phyloP scores from a whole-genome alignment of 2,888 invertebrate species.

The Campoplex nolae region DNA sequence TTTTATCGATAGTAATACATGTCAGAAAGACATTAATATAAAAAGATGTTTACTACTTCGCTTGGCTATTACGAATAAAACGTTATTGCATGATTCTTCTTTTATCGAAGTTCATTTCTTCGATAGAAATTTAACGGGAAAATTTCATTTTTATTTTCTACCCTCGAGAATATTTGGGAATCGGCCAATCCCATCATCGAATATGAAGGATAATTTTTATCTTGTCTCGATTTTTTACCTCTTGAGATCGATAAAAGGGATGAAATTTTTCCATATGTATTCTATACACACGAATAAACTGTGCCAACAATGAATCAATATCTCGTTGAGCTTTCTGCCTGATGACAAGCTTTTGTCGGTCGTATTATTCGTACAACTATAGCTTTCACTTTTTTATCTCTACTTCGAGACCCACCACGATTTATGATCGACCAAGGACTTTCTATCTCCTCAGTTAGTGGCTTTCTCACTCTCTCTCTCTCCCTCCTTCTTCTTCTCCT shows the following conservation, averaged over 20 bases:
- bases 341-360: constrained; percentile 42
- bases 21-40: not conserved
- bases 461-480: constrained; percentile 23
- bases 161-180: constrained; percentile 4
- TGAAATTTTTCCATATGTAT: not conserved
- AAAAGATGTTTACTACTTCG: not conserved
- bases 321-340: constrained; percentile 34
- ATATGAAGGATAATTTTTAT: constrained; percentile 1
- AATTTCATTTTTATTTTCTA: not conserved
- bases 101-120: not conserved
- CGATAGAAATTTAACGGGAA: not conserved
- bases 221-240: constrained; percentile 4
- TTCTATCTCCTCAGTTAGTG: constrained; percentile 32
- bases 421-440: constrained; percentile 57
- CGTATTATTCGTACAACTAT: constrained; percentile 41
- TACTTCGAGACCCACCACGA: constrained; percentile 44
- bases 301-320: constrained; percentile 41
- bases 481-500: constrained; percentile 17
- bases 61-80: not conserved
- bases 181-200: constrained; percentile 17
- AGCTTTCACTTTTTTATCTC: constrained; percentile 40
- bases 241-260: not conserved
- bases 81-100: not conserved
- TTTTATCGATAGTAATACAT: not conserved
- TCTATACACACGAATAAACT: constrained; percentile 2